Percentiles rank a stretch among this genome's conserved stretches.
Evolutionary conservation across 1,140 invertebrate genomes (phyloP).

Genomic region (Euwallacea fornicatus): DNA sequence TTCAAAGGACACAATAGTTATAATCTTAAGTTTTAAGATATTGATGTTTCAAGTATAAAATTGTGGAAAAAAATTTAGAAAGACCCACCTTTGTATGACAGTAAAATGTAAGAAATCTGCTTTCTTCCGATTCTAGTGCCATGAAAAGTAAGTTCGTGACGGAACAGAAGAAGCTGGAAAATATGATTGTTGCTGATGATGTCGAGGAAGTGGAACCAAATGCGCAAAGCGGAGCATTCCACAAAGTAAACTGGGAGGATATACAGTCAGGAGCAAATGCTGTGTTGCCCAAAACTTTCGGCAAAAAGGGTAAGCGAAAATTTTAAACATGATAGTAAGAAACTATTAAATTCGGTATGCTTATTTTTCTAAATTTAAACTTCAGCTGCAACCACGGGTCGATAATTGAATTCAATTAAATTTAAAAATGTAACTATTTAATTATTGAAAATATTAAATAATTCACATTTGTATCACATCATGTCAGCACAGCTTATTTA

Average conservation of each 20-base stretch:
- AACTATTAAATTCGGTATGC: not conserved
- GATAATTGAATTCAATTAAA: not conserved
- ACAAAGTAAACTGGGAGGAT: conserved; percentile 55
- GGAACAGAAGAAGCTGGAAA: conserved; percentile 53
- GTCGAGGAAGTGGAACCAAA: conserved; percentile 37
- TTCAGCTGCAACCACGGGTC: not conserved
- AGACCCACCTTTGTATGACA: not conserved
- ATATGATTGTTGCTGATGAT: conserved; percentile 56
- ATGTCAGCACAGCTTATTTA: too few species aligned
- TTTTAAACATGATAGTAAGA: not conserved
- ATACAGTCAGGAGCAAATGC: conserved; percentile 56
- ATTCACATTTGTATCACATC: too few species aligned
- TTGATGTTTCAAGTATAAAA: too few species aligned
- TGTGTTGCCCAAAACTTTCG: conserved; percentile 59
- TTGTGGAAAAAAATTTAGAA: not conserved
- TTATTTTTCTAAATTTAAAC: not conserved
- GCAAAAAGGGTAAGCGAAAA: conserved; percentile 51
- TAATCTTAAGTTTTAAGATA: too few species aligned
- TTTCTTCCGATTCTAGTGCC: conserved; percentile 53
- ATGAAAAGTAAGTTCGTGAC: conserved; percentile 52
- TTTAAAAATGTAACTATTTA: too few species aligned
- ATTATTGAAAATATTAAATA: too few species aligned
- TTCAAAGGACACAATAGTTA: too few species aligned
- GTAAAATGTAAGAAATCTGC: conserved; percentile 48
- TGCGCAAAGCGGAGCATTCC: conserved; percentile 33